Percentiles rank a stretch among this genome's conserved stretches.
Conservation (phyloP, 2,113 vertebrate genomes). For the Epinephelus cyanopodus region DNA sequence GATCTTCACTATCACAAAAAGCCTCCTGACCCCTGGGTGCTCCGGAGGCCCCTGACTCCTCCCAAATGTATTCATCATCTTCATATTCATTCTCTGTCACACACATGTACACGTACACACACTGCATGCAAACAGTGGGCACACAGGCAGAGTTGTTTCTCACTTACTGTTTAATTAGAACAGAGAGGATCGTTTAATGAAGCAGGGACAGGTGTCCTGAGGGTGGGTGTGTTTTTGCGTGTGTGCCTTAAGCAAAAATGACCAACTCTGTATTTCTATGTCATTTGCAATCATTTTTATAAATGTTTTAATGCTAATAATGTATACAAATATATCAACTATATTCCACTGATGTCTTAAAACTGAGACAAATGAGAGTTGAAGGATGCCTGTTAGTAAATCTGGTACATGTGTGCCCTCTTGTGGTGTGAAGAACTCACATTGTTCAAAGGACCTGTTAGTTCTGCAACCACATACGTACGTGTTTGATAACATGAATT, state of each 20-base stretch:
- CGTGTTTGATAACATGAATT: neutral
- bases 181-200: slow-evolving; percentile 30
- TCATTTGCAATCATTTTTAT: neutral
- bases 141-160: neutral
- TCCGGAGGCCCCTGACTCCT: slow-evolving; percentile 42
- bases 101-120: neutral
- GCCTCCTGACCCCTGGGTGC: slow-evolving; percentile 75
- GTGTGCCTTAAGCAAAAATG: neutral
- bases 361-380: neutral
- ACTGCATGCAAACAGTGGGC: neutral
- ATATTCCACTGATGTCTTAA: neutral
- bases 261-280: neutral
- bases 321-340: neutral
- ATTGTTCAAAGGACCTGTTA: neutral
- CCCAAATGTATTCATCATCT: slow-evolving; percentile 59
- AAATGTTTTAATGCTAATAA: slow-evolving; percentile 12
- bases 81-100: slow-evolving; percentile 40
- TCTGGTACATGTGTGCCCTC: slow-evolving; percentile 56
- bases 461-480: neutral
- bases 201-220: neutral
- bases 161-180: slow-evolving; percentile 44
- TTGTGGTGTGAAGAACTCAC: slow-evolving; percentile 49
- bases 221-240: neutral
- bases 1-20: slow-evolving; percentile 81
- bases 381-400: neutral